These are phyloP conservation scores for Drosophila tani DNA, from an alignment of 1,140 invertebrate species.

Conservation along the genomic window DNA sequence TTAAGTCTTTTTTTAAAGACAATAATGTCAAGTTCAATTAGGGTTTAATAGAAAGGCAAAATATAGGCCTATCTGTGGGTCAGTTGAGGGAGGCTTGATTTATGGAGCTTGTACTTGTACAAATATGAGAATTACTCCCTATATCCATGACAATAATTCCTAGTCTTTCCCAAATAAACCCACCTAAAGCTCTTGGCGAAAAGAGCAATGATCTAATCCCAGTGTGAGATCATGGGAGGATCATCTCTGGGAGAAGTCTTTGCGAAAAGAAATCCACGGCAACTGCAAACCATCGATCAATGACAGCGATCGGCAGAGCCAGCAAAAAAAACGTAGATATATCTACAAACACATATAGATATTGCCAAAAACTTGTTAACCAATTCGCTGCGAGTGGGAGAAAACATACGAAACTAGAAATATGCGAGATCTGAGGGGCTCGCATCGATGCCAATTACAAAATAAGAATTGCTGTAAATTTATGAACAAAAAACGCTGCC, in stretches of 20 bases:
- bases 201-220: neutral
- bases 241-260: slow-evolving; percentile 7
- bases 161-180: no score
- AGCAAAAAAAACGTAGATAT: slow-evolving; percentile 3
- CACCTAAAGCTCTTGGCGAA: neutral
- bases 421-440: slow-evolving; percentile 11
- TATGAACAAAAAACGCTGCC: neutral
- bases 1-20: neutral
- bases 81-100: no score
- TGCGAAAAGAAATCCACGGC: slow-evolving; percentile 14
- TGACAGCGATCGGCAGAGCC: slow-evolving; percentile 12
- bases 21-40: no score
- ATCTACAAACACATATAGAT: neutral
- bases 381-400: slow-evolving; percentile 17
- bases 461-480: neutral
- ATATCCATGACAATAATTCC: no score
- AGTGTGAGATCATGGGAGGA: slow-evolving; percentile 24
- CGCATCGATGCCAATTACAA: slow-evolving; percentile 8
- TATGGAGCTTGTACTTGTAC: no score
- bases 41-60: no score
- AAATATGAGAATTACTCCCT: no score
- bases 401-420: slow-evolving; percentile 43
- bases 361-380: slow-evolving; percentile 45
- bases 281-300: slow-evolving; percentile 40
- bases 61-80: no score